Evolutionary conservation across 1,140 invertebrate genomes (phyloP).

Genomic region (Diachasma alloeum): DNA sequence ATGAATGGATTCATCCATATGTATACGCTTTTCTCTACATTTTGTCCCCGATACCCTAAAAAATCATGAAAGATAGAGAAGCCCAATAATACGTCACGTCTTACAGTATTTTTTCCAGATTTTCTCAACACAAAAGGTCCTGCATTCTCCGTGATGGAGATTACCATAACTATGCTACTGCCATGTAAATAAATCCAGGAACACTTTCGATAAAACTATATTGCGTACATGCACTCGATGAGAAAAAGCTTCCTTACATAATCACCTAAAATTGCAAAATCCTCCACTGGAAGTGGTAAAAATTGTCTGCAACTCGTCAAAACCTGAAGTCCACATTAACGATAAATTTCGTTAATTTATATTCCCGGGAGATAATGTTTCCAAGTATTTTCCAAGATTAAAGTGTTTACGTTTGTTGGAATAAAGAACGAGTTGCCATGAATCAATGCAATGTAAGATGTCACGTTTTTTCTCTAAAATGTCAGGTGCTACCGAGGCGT

Average conservation of each 20-base stretch:
- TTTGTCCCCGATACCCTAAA: too few species aligned
- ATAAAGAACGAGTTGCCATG: background rate
- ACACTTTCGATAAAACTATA: background rate
- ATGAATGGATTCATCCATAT: too few species aligned
- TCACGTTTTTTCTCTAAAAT: conserved; percentile 23
- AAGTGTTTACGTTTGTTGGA: background rate
- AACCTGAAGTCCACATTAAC: background rate
- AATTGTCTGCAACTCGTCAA: background rate
- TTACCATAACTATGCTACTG: background rate
- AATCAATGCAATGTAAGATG: conserved; percentile 7
- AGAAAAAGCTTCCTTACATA: background rate
- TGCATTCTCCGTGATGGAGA: background rate
- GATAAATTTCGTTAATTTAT: background rate
- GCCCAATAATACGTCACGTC: too few species aligned
- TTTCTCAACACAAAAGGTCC: background rate
- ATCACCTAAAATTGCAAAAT: background rate
- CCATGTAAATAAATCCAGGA: background rate
- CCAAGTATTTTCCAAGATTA: background rate
- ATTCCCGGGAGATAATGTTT: background rate
- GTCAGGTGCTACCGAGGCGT: conserved; percentile 22
- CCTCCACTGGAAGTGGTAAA: background rate
- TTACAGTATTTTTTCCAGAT: too few species aligned
- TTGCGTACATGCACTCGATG: background rate
- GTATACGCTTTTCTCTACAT: too few species aligned
- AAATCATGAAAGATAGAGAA: too few species aligned